Conservation (phyloP, 2,113 vertebrate species). For the Nipponia nippon region DNA sequence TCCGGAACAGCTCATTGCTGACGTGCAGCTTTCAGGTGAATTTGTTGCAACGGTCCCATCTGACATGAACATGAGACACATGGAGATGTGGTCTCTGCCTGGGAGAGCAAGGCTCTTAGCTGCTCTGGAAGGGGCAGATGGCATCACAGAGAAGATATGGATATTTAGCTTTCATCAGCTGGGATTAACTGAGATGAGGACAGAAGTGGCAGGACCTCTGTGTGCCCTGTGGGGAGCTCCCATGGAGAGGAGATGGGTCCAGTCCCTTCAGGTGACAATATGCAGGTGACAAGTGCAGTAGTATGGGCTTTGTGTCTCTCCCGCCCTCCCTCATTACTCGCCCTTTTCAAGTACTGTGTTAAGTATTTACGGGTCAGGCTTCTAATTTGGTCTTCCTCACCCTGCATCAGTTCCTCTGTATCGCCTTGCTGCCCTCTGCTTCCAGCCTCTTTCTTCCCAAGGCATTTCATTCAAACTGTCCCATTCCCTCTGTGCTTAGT, state of each 20-base stretch:
- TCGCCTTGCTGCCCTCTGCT: not conserved
- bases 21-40: not conserved
- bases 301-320: not conserved
- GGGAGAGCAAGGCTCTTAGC: not conserved
- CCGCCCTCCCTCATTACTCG: not conserved
- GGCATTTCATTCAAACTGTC: not conserved
- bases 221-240: not conserved
- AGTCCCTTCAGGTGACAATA: not conserved
- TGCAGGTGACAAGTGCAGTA: not conserved
- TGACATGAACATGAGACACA: accelerated
- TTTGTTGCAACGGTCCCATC: not conserved
- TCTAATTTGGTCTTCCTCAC: not conserved
- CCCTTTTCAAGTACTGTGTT: not conserved
- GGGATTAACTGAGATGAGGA: not conserved
- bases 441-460: not conserved
- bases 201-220: not conserved
- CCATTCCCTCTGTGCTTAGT: not conserved
- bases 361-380: not conserved
- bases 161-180: not conserved
- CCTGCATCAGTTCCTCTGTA: not conserved
- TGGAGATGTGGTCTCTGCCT: not conserved
- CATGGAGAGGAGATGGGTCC: not conserved
- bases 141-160: not conserved
- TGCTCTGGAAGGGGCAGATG: not conserved
- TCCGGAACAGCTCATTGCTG: not conserved